Percentiles rank a stretch among this genome's conserved stretches.
These are phyloP conservation scores for Hirtodrosophila cameraria DNA, from an alignment of 2,888 invertebrate species.

Conservation along the genomic window DNA sequence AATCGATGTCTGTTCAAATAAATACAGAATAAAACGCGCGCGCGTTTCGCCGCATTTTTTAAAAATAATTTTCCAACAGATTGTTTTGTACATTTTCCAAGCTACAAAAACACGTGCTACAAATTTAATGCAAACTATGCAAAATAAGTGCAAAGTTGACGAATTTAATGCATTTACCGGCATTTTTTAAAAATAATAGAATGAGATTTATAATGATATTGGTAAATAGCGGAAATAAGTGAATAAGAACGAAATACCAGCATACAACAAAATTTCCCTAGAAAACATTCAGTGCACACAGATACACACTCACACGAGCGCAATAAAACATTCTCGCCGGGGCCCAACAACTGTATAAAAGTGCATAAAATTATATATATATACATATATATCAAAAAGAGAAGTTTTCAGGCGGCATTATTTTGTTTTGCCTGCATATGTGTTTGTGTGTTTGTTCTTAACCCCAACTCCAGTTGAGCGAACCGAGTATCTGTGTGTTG, in stretches of 20 bases:
- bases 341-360: slow-evolving; percentile 45
- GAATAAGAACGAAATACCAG: slow-evolving; percentile 62
- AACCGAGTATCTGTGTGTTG: slow-evolving; percentile 30
- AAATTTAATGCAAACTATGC: slow-evolving; percentile 4
- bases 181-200: slow-evolving; percentile 32
- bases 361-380: slow-evolving; percentile 39
- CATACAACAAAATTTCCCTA: slow-evolving; percentile 61
- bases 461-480: slow-evolving; percentile 21
- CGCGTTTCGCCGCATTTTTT: slow-evolving; percentile 45
- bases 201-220: not conserved
- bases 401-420: slow-evolving; percentile 48
- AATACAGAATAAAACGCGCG: slow-evolving; percentile 53
- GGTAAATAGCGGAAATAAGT: slow-evolving; percentile 20
- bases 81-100: not conserved
- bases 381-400: slow-evolving; percentile 16
- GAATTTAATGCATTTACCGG: slow-evolving; percentile 53
- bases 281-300: slow-evolving; percentile 39
- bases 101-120: slow-evolving; percentile 28
- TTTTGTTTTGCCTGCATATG: slow-evolving; percentile 14
- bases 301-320: slow-evolving; percentile 10
- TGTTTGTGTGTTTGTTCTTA: slow-evolving; percentile 31
- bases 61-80: slow-evolving; percentile 10
- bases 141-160: not conserved
- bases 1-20: slow-evolving; percentile 39
- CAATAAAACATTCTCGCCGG: slow-evolving; percentile 12